A percentile compares a stretch with the other conserved stretches of the same genome.
phyloP scores from a whole-genome alignment of 2,113 vertebrate species.

The Emydocephalus ijimae region DNA sequence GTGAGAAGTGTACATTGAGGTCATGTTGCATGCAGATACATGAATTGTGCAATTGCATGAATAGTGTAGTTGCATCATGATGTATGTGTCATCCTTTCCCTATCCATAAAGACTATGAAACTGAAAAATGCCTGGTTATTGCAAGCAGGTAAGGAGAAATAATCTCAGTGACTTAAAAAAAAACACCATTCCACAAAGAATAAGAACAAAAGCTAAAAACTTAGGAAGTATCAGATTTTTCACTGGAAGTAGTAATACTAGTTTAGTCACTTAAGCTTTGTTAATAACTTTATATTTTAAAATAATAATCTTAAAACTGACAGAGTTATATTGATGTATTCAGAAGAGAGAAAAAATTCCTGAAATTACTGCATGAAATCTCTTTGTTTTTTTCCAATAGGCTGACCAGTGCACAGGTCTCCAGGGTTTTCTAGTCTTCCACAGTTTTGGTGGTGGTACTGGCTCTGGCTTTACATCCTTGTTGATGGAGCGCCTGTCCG shows the following conservation, averaged over 20 bases:
- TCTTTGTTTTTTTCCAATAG: conserved; percentile 34
- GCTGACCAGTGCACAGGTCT: conserved; percentile 63
- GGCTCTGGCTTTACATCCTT: conserved; percentile 62
- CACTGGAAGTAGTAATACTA: not conserved
- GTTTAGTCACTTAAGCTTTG: not conserved
- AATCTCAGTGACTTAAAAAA: not conserved
- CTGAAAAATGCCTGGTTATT: not conserved
- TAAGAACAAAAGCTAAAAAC: not conserved
- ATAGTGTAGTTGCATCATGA: not conserved
- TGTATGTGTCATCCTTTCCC: not conserved
- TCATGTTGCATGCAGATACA: not conserved
- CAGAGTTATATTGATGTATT: not conserved
- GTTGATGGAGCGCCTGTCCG: conserved; percentile 65
- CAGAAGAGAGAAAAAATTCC: not conserved
- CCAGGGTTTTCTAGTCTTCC: conserved; percentile 69
- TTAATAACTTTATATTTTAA: not conserved
- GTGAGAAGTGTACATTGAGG: not conserved
- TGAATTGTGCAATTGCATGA: not conserved
- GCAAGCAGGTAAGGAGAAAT: not conserved
- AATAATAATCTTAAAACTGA: not conserved
- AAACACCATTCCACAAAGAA: not conserved
- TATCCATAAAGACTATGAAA: not conserved
- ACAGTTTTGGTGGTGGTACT: conserved; percentile 65
- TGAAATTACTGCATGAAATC: not conserved
- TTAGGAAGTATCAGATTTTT: not conserved